These are phyloP conservation scores for Anguilla megastoma DNA, from an alignment of 2,797 vertebrate species.

Conservation along the genomic window DNA sequence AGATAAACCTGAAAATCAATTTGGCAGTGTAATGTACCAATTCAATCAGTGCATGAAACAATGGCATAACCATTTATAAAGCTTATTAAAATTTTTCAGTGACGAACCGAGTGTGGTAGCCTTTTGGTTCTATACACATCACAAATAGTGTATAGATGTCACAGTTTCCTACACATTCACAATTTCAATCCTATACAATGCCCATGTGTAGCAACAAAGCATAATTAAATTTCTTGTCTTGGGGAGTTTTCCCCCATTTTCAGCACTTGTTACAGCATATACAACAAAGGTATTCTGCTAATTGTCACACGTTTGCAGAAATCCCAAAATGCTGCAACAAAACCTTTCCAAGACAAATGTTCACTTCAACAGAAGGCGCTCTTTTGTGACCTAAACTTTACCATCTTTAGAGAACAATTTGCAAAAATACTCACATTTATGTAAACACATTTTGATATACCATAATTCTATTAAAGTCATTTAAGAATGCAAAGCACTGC, in stretches of 20 bases:
- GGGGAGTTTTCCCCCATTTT: neutral
- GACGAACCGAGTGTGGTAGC: constrained; percentile 5
- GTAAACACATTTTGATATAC: constrained; percentile 64
- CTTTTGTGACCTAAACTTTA: constrained; percentile 60
- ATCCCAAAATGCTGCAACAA: constrained; percentile 29
- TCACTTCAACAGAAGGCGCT: constrained; percentile 19
- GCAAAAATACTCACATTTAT: constrained; percentile 54
- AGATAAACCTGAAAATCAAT: constrained; percentile 48
- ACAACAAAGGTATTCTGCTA: neutral
- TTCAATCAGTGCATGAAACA: constrained; percentile 33
- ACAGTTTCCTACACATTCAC: constrained; percentile 31
- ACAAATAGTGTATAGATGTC: constrained; percentile 21
- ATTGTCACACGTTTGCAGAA: constrained; percentile 2
- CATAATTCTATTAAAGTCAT: constrained; percentile 52
- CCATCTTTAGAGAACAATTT: constrained; percentile 63
- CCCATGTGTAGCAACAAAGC: neutral
- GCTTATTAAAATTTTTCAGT: constrained; percentile 31
- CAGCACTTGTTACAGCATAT: neutral
- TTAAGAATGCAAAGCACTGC: constrained; percentile 65
- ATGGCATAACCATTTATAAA: constrained; percentile 29
- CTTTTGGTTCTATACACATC: constrained; percentile 22
- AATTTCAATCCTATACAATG: neutral
- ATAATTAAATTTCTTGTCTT: neutral
- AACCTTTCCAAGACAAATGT: neutral
- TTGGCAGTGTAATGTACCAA: constrained; percentile 29